Evolutionary conservation across 2,797 vertebrate genomes (phyloP).

Genomic region (Coracias cyanogaster): DNA sequence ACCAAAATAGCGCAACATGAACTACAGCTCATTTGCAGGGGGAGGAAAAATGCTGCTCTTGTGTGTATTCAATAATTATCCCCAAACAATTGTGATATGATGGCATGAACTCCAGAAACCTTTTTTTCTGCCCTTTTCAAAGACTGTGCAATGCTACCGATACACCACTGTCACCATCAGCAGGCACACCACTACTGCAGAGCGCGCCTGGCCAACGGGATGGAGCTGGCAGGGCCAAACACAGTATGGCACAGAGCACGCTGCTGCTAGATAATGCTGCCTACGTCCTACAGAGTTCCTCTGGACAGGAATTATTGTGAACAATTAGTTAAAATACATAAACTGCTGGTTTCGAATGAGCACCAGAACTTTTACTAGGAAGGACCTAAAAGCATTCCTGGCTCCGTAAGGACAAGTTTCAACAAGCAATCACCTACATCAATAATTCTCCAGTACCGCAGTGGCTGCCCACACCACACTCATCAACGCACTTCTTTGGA

Average conservation of each 20-base stretch:
- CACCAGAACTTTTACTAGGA: background rate
- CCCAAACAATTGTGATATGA: constrained; percentile 37
- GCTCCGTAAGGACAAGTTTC: background rate
- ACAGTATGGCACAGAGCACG: background rate
- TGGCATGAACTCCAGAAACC: background rate
- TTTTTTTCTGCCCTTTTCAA: background rate
- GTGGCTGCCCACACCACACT: background rate
- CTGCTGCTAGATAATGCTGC: background rate
- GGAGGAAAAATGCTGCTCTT: constrained; percentile 36
- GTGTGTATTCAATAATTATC: constrained; percentile 69
- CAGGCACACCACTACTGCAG: background rate
- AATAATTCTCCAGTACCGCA: background rate
- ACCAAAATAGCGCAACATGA: constrained; percentile 67
- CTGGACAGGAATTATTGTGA: background rate
- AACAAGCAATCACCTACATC: background rate
- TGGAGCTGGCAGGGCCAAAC: background rate
- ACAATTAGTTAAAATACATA: background rate
- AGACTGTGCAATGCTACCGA: background rate
- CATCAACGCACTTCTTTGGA: background rate
- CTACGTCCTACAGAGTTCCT: background rate
- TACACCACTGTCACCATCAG: background rate
- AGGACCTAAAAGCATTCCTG: constrained; percentile 16
- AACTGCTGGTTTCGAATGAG: background rate
- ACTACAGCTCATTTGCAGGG: constrained; percentile 39
- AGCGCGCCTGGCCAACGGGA: background rate